phyloP scores from a whole-genome alignment of 92 coral and sea anemone species.

The Desmophyllum pertusum region DNA sequence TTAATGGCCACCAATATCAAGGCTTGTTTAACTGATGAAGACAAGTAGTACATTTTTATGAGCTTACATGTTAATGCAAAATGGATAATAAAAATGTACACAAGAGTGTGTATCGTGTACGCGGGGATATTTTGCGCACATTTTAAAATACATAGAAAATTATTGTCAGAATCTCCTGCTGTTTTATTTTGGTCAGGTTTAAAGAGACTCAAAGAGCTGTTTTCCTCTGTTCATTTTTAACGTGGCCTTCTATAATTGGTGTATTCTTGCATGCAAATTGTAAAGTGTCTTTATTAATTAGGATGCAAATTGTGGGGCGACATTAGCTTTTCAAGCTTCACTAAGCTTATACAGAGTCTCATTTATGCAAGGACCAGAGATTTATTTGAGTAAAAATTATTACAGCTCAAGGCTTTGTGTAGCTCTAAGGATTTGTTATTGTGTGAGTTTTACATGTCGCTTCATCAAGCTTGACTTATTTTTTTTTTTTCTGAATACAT shows the following conservation, averaged over 20 bases:
- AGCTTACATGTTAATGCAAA: background rate
- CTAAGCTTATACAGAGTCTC: too few relatives aligned
- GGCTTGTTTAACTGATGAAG: too few relatives aligned
- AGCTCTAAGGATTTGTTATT: too few relatives aligned
- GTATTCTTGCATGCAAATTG: background rate
- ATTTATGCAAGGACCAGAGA: background rate
- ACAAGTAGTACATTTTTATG: too few relatives aligned
- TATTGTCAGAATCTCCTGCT: background rate
- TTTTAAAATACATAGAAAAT: background rate
- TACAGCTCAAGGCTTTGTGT: too few relatives aligned
- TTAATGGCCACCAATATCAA: background rate
- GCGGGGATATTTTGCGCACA: background rate
- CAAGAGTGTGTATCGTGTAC: background rate
- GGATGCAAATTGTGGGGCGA: too few relatives aligned
- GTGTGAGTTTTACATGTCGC: too few relatives aligned
- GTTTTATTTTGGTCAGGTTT: background rate
- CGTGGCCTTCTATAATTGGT: slow-evolving; percentile 3
- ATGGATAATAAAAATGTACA: background rate
- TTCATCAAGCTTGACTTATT: too few relatives aligned
- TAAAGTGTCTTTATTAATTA: too few relatives aligned
- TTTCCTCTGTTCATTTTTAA: background rate
- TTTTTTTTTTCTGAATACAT: too few relatives aligned
- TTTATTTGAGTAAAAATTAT: background rate
- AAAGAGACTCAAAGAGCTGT: background rate
- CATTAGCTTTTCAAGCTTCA: too few relatives aligned